phyloP scores from a whole-genome alignment of 2,797 vertebrate species.

The Hypotaenidia philippensis region DNA sequence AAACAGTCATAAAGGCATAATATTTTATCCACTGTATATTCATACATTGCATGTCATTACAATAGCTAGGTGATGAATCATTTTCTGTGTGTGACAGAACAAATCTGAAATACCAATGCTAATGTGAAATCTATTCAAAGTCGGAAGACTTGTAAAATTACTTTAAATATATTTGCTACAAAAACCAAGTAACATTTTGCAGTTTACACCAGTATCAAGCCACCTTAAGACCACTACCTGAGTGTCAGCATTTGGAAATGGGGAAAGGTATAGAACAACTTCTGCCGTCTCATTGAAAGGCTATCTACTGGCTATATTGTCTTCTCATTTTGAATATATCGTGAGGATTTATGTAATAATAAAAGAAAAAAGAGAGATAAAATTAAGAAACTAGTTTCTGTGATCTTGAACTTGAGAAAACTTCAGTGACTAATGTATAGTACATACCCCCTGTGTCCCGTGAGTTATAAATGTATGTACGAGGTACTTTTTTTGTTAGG shows the following conservation, averaged over 20 bases:
- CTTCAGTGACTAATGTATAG: slow-evolving; percentile 36
- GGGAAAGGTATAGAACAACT: background rate
- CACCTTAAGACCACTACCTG: background rate
- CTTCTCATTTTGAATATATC: slow-evolving; percentile 33
- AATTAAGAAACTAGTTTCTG: background rate
- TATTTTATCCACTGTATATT: slow-evolving; percentile 78
- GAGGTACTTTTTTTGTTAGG: slow-evolving; percentile 45
- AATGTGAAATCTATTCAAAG: slow-evolving; percentile 71
- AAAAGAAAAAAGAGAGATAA: background rate
- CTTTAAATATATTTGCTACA: slow-evolving; percentile 41
- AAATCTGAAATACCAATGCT: slow-evolving; percentile 74
- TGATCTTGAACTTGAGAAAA: slow-evolving; percentile 22
- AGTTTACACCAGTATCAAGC: slow-evolving; percentile 10
- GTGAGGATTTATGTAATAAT: background rate
- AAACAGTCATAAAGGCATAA: slow-evolving; percentile 79
- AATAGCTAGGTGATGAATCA: slow-evolving; percentile 74
- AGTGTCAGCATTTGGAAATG: slow-evolving; percentile 15
- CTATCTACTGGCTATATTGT: background rate
- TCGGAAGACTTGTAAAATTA: slow-evolving; percentile 30
- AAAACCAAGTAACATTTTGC: slow-evolving; percentile 14
- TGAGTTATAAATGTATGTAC: slow-evolving; percentile 46
- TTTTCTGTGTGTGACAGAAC: slow-evolving; percentile 72
- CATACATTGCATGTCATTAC: slow-evolving; percentile 76
- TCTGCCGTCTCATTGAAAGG: background rate
- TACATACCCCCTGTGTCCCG: background rate